Evolutionary conservation across 23 tunicate genomes (phyloP).

Genomic region (Clavelina lepadiformis): DNA sequence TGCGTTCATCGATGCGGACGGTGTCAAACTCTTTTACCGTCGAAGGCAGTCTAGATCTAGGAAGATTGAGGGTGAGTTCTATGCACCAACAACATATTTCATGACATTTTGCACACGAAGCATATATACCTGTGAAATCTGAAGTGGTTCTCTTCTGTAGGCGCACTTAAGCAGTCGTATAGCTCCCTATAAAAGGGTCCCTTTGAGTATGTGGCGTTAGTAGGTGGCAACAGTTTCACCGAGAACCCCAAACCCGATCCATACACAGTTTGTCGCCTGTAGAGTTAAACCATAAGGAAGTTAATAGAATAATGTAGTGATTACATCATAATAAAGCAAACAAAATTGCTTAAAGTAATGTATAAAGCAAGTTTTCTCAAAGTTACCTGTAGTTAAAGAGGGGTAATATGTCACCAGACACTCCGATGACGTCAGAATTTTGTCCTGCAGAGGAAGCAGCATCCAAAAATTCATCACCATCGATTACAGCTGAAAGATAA

Average conservation of each 20-base stretch:
- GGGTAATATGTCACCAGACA: not conserved
- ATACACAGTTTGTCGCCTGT: too few relatives aligned
- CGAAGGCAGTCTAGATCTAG: constrained; percentile 12
- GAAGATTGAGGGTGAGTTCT: too few relatives aligned
- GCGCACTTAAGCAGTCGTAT: constrained; percentile 52
- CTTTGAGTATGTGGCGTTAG: constrained; percentile 9
- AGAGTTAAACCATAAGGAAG: too few relatives aligned
- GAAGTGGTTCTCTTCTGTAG: constrained; percentile 59
- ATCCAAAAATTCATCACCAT: constrained; percentile 27
- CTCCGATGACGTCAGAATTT: constrained; percentile 38
- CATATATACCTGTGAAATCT: constrained; percentile 78
- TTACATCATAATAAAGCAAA: too few relatives aligned
- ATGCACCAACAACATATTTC: too few relatives aligned
- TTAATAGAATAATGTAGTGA: too few relatives aligned
- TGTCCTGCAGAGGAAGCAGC: constrained; percentile 25
- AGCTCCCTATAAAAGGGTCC: constrained; percentile 67
- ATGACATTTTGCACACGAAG: too few relatives aligned
- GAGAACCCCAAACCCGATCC: too few relatives aligned
- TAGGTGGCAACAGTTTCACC: constrained; percentile 19
- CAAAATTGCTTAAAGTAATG: too few relatives aligned
- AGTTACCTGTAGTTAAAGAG: constrained; percentile 32
- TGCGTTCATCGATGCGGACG: constrained; percentile 51
- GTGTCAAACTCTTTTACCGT: constrained; percentile 54
- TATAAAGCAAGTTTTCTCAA: too few relatives aligned
- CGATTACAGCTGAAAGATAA: constrained; percentile 31